Evolutionary conservation across 2,888 invertebrate species (phyloP).

Genomic region (Cremastinae sp.): DNA sequence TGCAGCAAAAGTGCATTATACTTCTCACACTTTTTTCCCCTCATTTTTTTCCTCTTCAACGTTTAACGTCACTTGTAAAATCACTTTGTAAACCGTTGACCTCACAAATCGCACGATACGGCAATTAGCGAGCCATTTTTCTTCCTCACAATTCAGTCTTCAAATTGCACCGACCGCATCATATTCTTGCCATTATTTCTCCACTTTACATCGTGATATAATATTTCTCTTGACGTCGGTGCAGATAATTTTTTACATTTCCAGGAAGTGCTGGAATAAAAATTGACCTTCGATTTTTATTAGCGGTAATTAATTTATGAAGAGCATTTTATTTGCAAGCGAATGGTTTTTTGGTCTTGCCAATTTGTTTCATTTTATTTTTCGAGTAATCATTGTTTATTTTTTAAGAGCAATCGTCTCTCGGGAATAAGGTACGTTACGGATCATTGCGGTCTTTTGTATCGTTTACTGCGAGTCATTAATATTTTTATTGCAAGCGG

Average conservation of each 20-base stretch:
- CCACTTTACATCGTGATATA: too few species aligned
- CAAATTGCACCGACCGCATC: not conserved
- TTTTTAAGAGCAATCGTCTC: too few species aligned
- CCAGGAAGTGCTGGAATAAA: too few species aligned
- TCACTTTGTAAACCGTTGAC: constrained; percentile 15
- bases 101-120: constrained; percentile 18
- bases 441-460: too few species aligned
- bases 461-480: too few species aligned
- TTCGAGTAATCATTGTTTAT: too few species aligned
- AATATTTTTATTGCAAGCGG: too few species aligned
- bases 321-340: not conserved
- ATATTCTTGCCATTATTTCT: not conserved
- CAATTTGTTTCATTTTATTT: not conserved
- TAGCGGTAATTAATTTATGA: not conserved
- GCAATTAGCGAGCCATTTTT: constrained; percentile 20
- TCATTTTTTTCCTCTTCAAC: not conserved
- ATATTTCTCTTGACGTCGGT: too few species aligned
- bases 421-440: too few species aligned
- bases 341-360: not conserved
- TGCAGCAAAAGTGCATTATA: constrained; percentile 8
- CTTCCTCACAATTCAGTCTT: constrained; percentile 7
- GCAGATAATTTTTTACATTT: too few species aligned
- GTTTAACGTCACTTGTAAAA: not conserved
- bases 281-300: too few species aligned
- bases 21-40: not conserved